Conservation (phyloP, 2,797 vertebrate genomes). For the Pelochelys cantorii region DNA sequence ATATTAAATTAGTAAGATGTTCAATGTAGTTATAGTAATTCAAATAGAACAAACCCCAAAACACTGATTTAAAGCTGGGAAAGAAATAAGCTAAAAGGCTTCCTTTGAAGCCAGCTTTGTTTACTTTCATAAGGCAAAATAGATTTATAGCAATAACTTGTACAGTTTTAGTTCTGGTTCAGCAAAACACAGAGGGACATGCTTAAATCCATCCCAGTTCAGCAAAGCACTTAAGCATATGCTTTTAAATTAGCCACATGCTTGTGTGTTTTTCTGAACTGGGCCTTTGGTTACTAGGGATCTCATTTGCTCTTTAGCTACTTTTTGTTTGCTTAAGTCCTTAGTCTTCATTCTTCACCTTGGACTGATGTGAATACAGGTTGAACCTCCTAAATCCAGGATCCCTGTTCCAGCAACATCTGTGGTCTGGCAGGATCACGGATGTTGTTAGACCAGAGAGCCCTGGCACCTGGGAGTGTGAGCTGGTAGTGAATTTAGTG, state of each 20-base stretch:
- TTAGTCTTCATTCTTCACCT: too few relatives aligned
- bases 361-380: too few relatives aligned
- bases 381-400: too few relatives aligned
- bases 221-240: neutral
- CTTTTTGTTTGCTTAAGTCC: neutral
- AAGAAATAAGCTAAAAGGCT: neutral
- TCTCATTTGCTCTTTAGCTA: neutral
- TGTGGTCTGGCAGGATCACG: too few relatives aligned
- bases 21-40: slow-evolving; percentile 5
- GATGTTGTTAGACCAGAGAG: too few relatives aligned
- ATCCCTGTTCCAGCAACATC: too few relatives aligned
- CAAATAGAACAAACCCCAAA: neutral
- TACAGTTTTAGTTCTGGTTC: neutral
- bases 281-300: accelerated
- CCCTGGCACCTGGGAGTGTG: too few relatives aligned
- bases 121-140: neutral
- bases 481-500: too few relatives aligned
- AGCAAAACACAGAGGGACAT: neutral
- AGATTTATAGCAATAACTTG: neutral
- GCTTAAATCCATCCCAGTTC: slow-evolving; percentile 6
- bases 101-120: neutral
- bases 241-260: neutral
- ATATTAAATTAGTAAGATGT: neutral
- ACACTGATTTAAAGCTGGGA: neutral
- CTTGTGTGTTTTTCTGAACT: neutral